Evolutionary conservation across 2,888 invertebrate genomes (phyloP), one percentile per base, ranked within the genome.

Genomic region (Platynereis dumerilii): DNA sequence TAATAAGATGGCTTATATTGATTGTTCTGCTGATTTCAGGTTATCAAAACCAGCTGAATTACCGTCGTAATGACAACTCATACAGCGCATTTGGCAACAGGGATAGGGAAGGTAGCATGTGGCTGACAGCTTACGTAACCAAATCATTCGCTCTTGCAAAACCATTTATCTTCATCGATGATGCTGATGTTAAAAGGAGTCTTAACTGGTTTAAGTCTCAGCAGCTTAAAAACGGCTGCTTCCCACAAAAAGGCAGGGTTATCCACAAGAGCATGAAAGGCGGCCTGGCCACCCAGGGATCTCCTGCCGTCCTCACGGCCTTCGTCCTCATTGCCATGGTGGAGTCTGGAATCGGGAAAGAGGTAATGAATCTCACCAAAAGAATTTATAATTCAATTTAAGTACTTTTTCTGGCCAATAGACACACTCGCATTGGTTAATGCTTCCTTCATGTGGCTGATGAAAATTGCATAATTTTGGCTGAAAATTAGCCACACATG

Each of bases 1-100:
- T n/a, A n/a, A n/a, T n/a, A n/a, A n/a, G n/a, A n/a, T n/a, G n/a
- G n/a, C n/a, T n/a, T n/a, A n/a, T n/a, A n/a, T n/a, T n/a, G n/a
- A n/a, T n/a, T n/a, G n/a, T n/a, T n/a, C n/a, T n/a, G n/a, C n/a
- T n/a, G n/a, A n/a, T n/a, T n/a, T n/a, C n/a, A 84, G 85, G 95
- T 2, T 97, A 96, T 83, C 98, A 98, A 80, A 89, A 93, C 63
- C 90, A 98, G 78, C 87, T 97, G 80, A 92, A 91, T 0, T 98
- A 92, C 84, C 89, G 91, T 59, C 91, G 80, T 63, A 60, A 56
- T 3, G 83, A 83, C 70, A 76, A 79, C 2, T 82, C 83, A 0
- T 83, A 76, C 72, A 82, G 82, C 65, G 81, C 82, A 2, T 83
- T 79, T 68, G 83, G 83, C n/a, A 72, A 73, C 10, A 69, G 63